Percentiles rank a stretch among this genome's conserved stretches.
These are phyloP conservation scores for Sthenelais limicola DNA, from an alignment of 2,888 invertebrate species.

Conservation along the genomic window DNA sequence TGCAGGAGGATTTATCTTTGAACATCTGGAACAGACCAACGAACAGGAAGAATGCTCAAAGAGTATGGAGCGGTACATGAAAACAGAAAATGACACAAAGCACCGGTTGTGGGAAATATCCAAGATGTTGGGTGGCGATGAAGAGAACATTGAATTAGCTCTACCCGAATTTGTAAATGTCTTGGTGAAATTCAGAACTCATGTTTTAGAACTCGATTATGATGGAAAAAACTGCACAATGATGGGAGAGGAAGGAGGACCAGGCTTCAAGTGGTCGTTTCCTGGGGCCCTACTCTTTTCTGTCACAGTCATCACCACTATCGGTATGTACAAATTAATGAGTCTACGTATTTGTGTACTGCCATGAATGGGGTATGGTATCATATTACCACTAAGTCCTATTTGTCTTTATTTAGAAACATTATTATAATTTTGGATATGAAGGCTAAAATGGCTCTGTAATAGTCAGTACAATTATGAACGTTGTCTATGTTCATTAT, in stretches of 20 bases:
- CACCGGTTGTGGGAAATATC: slow-evolving; percentile 45
- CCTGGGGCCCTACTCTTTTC: slow-evolving; percentile 70
- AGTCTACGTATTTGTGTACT: no score
- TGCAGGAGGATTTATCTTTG: slow-evolving; percentile 71
- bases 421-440: no score
- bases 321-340: slow-evolving; percentile 59
- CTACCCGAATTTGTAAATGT: slow-evolving; percentile 43
- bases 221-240: slow-evolving; percentile 65
- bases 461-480: no score
- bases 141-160: slow-evolving; percentile 25
- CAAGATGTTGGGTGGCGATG: slow-evolving; percentile 28
- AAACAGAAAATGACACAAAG: slow-evolving; percentile 58
- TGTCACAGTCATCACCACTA: slow-evolving; percentile 71
- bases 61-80: slow-evolving; percentile 61
- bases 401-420: no score
- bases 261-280: slow-evolving; percentile 68
- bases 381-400: no score
- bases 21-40: slow-evolving; percentile 71
- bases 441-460: no score
- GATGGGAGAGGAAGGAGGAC: slow-evolving; percentile 64
- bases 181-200: slow-evolving; percentile 64
- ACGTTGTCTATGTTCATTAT: no score
- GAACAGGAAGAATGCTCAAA: slow-evolving; percentile 68
- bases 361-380: no score
- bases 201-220: slow-evolving; percentile 66